A percentile compares a stretch with the other conserved stretches of the same genome.
Evolutionary conservation across 2,113 vertebrate genomes (phyloP).

Genomic region (Morone chrysops): DNA sequence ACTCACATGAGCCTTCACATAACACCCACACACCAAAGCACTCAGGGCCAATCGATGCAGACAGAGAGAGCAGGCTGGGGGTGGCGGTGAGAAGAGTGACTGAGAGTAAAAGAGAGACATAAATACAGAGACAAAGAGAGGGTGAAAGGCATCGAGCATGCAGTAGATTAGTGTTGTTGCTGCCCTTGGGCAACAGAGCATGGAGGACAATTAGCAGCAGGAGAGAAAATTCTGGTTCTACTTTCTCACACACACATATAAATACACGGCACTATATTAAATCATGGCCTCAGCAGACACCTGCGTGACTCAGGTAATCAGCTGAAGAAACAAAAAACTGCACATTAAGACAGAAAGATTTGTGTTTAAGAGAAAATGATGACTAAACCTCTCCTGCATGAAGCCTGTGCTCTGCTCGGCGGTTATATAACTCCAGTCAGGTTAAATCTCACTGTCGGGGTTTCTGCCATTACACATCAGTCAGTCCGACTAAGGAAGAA

Average conservation of each 20-base stretch:
- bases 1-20: slow-evolving; percentile 42
- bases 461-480: slow-evolving; percentile 51
- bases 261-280: slow-evolving; percentile 15
- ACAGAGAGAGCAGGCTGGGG: slow-evolving; percentile 25
- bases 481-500: slow-evolving; percentile 32
- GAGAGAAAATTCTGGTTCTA: slow-evolving; percentile 51
- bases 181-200: slow-evolving; percentile 73
- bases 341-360: slow-evolving; percentile 19
- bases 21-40: slow-evolving; percentile 53
- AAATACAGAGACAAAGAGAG: slow-evolving; percentile 18
- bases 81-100: slow-evolving; percentile 26
- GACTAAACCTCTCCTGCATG: slow-evolving; percentile 39
- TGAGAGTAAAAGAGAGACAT: slow-evolving; percentile 32
- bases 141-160: slow-evolving; percentile 58
- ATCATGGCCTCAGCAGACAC: slow-evolving; percentile 36
- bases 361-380: slow-evolving; percentile 32
- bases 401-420: slow-evolving; percentile 33
- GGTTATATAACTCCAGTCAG: slow-evolving; percentile 70
- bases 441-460: slow-evolving; percentile 63
- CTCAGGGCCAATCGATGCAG: slow-evolving; percentile 55
- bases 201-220: slow-evolving; percentile 75
- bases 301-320: slow-evolving; percentile 44
- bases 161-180: slow-evolving; percentile 71
- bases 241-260: slow-evolving; percentile 31
- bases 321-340: slow-evolving; percentile 11